Base-by-base conservation (phyloP, 2,888 invertebrate species). In the Epistrophe grossulariae region DNA sequence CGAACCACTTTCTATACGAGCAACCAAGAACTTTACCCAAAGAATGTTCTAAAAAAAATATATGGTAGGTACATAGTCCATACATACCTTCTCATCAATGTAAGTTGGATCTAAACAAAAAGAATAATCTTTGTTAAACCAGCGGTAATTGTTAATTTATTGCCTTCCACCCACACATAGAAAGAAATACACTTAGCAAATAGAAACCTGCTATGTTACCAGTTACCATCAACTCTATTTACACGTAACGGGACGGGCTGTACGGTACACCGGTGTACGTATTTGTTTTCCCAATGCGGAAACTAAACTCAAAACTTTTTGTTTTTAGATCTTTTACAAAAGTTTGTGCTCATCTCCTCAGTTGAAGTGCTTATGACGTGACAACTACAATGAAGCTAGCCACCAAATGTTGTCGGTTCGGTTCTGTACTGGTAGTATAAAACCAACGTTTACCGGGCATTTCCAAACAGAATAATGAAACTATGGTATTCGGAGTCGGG, bases 361-460 rank as follows among this genome's bases (percentile, higher is more conserved):
- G 81, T 73, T 82, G 78, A 82, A 85, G 82, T 85, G 74, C 79
- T 79, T 79, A 87, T 87, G 87, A 87, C 82, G 79, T 82, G 85
- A 66, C 79, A 87, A 87, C 78, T 76, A 83, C 87, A 79, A 83
- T 79, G 79, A 70, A 83, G 11, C 64, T 66, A 79, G 82, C 79
- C 83, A 83, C 79, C 82, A 83, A 87, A 87, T 87, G 79, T 79
- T 85, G 73, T 74, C 79, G 71, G 68, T 48, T 70, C 59, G 74
- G 68, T 50, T 50, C 48, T 66, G 48, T 72, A 45, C 66, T 76
- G 74, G 48, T 60, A 79, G 79, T 64, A 87, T 64, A 66, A 87
- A 79, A 79, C 64, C 82, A 82, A 83, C 87, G 79, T 79, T 87
- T 79, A 76, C 74, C 83, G 87, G 85, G 66, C 83, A 79, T 76